Evolutionary conservation across 1,140 invertebrate genomes (phyloP), one percentile per base, ranked within the genome.

Genomic region (Psix sp.): DNA sequence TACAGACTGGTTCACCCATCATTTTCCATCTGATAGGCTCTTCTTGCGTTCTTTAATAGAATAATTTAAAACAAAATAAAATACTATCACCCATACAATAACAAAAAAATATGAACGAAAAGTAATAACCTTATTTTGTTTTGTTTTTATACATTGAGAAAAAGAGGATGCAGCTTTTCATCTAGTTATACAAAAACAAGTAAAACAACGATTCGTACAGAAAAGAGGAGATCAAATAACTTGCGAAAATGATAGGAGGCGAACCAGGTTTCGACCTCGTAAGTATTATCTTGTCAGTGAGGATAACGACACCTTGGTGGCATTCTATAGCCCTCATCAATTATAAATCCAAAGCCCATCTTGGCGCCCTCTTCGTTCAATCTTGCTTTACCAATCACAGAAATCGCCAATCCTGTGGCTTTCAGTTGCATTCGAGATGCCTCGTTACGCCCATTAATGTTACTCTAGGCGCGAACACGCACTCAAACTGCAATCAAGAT

Each of bases 231-330:
- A 57, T 17, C 39, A 59, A 63, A 74, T 74, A 46, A 70, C 57
- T 40, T 59, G 45, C 35, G 56, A 71, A 72, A 76, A 67, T 74
- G 68, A 65, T 59, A 52, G 56, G 70, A 51, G 43, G 39, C 31
- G 39, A 63, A 56, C 17, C 49, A 60, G 76, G 74, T 79, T 11
- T 35, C 74, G 66, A 80, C 74, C 80, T 82, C 77, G 81, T 76
- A 77, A 82, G 80, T 84, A 84, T 84, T 84, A 84, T 83, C 82
- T 83, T 84, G 82, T 83, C 82, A 84, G 77, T 74, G 66, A 29
- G 80, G 81, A 84, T 84, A 84, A 84, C 81, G 82, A 84, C 81
- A 84, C 81, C 82, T 82, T 73, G 79, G 77, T 73, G 80, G 77
- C 80, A 78, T 79, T 76, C 81, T 79, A 80, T 78, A 80, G 74